Conservation (phyloP, 2,113 vertebrate genomes). For the Trematocara variabile region DNA sequence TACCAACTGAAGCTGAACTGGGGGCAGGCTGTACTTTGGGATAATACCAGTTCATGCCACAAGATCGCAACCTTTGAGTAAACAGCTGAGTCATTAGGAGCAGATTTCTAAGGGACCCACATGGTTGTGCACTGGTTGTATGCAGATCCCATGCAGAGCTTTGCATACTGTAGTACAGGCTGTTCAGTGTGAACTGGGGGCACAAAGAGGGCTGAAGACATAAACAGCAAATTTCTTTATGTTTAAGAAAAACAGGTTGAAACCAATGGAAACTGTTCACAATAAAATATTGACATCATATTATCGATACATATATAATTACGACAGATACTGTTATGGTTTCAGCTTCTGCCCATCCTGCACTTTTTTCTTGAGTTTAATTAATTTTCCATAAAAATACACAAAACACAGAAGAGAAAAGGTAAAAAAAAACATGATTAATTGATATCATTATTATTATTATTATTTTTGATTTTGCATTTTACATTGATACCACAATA, state of each 20-base stretch:
- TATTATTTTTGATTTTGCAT: background rate
- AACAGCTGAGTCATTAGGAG: background rate
- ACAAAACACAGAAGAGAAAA: background rate
- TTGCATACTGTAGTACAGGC: background rate
- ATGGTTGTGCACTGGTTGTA: background rate
- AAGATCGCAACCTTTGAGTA: background rate
- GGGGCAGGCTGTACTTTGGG: background rate
- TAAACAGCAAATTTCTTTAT: background rate
- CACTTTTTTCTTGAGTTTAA: background rate
- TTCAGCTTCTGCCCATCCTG: background rate
- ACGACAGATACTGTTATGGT: background rate
- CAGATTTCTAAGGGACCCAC: background rate
- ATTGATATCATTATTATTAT: too few relatives aligned
- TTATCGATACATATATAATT: background rate
- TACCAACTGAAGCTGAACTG: background rate
- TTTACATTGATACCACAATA: background rate
- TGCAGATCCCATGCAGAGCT: background rate
- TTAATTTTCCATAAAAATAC: background rate
- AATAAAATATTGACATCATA: background rate
- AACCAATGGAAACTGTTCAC: background rate
- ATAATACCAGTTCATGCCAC: background rate
- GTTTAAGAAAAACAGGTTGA: background rate
- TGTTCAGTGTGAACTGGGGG: background rate
- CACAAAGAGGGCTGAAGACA: background rate
- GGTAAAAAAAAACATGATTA: background rate